Percentiles rank a stretch among this genome's conserved stretches.
Evolutionary conservation across 2,797 vertebrate genomes (phyloP).

Genomic region (Pygocentrus nattereri): DNA sequence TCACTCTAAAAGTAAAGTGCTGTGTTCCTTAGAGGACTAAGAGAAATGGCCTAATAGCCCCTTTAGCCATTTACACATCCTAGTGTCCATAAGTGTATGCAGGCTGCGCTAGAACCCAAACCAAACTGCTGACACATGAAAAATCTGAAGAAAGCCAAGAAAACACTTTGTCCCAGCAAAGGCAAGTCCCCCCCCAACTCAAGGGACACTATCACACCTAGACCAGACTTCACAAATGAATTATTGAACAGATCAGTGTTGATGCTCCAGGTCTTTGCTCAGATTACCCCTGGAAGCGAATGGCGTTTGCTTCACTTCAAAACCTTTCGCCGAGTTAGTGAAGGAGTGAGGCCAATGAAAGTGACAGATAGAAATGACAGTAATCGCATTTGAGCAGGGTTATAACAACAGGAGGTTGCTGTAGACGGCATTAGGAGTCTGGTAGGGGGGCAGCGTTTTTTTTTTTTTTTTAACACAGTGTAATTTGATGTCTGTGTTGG

Average conservation of each 20-base stretch:
- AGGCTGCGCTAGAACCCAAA: slow-evolving; percentile 6
- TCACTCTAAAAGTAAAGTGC: slow-evolving; percentile 32
- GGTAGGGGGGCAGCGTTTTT: slow-evolving; percentile 2
- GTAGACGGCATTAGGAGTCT: slow-evolving; percentile 38
- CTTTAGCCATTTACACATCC: slow-evolving; percentile 27
- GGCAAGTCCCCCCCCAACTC: slow-evolving; percentile 15
- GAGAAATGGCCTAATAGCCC: slow-evolving; percentile 22
- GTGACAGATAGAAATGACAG: slow-evolving; percentile 64
- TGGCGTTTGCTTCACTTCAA: slow-evolving; percentile 7
- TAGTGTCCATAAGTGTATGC: slow-evolving; percentile 4
- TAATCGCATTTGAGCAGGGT: slow-evolving; percentile 71
- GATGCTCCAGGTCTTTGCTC: slow-evolving; percentile 76
- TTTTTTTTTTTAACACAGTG: slow-evolving; percentile 18
- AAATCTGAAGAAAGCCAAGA: slow-evolving; percentile 26
- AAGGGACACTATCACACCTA: slow-evolving; percentile 64
- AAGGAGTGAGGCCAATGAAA: slow-evolving; percentile 62
- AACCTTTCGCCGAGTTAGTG: slow-evolving; percentile 18
- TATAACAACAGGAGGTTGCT: slow-evolving; percentile 55
- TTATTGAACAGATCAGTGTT: slow-evolving; percentile 77
- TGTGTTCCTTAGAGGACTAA: not conserved
- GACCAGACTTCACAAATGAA: slow-evolving; percentile 69
- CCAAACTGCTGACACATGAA: slow-evolving; percentile 26
- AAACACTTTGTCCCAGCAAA: slow-evolving; percentile 15
- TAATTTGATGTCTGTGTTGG: slow-evolving; percentile 41
- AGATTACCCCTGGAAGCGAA: slow-evolving; percentile 59